These are phyloP conservation scores for Phaedon cochleariae DNA, from an alignment of 2,888 invertebrate genomes.

Conservation along the genomic window DNA sequence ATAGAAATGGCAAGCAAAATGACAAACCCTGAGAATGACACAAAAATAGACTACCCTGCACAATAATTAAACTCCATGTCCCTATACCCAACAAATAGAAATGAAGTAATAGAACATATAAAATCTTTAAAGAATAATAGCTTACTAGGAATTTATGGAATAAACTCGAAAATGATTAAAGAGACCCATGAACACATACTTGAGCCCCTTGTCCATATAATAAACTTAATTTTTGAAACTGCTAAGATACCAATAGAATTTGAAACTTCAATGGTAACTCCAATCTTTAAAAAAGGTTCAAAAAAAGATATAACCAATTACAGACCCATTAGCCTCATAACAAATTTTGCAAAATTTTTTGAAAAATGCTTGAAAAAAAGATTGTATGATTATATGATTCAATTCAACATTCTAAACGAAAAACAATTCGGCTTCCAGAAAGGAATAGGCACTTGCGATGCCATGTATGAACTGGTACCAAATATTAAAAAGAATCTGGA, in stretches of 20 bases:
- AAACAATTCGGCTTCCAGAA: conserved; percentile 18
- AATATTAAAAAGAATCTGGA: conserved; percentile 6
- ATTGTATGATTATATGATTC: background rate
- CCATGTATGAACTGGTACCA: conserved; percentile 6
- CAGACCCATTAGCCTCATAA: conserved; percentile 11
- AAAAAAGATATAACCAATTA: conserved; percentile 18
- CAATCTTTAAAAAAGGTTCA: conserved; percentile 16
- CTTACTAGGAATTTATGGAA: background rate
- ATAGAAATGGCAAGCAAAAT: background rate
- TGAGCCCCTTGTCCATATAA: background rate
- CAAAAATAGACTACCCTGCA: background rate
- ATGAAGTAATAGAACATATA: conserved; percentile 11
- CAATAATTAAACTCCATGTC: background rate
- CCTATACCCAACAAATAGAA: background rate
- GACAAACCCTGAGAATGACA: background rate
- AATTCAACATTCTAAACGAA: conserved; percentile 3
- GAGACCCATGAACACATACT: background rate
- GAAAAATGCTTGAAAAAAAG: conserved; percentile 9
- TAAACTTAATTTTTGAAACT: background rate
- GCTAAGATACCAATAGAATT: conserved; percentile 1
- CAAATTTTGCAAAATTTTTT: conserved; percentile 15
- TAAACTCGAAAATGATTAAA: conserved; percentile 6
- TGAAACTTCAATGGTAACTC: background rate
- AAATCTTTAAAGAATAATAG: background rate
- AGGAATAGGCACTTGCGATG: conserved; percentile 11